These are phyloP conservation scores for Cairina moschata DNA, from an alignment of 2,113 vertebrate genomes.

Conservation along the genomic window DNA sequence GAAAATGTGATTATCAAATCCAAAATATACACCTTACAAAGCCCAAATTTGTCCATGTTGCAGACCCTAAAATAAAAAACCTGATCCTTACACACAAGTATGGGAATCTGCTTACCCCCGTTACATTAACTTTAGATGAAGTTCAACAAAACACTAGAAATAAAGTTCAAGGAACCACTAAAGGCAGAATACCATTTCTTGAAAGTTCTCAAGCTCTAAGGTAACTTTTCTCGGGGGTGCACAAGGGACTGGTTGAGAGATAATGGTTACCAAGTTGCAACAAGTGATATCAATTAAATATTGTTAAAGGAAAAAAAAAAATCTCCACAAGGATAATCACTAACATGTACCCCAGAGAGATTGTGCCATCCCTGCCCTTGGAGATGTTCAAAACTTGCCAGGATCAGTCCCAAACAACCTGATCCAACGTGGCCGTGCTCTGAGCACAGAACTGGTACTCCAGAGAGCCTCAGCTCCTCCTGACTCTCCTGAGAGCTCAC, in stretches of 20 bases:
- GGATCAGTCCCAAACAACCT: neutral
- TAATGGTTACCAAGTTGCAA: neutral
- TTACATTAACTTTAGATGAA: neutral
- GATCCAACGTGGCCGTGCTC: neutral
- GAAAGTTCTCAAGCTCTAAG: neutral
- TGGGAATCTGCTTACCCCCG: neutral
- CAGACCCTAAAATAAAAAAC: neutral
- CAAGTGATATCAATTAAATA: neutral
- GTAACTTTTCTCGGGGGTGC: neutral
- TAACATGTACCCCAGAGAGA: neutral
- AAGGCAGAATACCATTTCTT: neutral
- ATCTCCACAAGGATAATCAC: neutral
- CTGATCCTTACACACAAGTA: neutral
- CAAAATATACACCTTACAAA: neutral
- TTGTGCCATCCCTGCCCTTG: neutral
- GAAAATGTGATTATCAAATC: neutral
- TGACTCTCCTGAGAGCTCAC: rapidly evolving
- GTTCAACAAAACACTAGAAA: neutral
- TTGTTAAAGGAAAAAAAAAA: neutral
- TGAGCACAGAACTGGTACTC: neutral
- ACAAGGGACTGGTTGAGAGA: neutral
- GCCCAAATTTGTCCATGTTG: neutral
- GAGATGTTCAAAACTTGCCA: neutral
- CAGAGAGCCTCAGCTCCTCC: neutral
- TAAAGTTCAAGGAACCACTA: neutral